Conservation (phyloP, 2,113 vertebrate species). For the Haplochromis vanheusdeni region DNA sequence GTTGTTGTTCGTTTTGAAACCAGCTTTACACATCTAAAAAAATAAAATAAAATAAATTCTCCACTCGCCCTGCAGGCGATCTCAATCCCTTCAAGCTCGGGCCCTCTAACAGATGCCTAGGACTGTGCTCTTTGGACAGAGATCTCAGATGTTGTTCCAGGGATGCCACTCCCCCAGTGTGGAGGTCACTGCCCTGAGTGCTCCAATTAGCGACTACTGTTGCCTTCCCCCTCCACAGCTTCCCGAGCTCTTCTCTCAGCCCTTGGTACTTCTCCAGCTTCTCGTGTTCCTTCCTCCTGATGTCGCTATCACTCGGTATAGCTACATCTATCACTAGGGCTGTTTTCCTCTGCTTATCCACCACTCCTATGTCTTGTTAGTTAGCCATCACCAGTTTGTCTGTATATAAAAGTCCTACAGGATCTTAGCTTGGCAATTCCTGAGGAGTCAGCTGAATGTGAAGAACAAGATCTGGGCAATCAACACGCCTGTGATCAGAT, state of each 20-base stretch:
- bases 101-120: background rate
- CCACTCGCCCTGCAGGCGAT: background rate
- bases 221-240: background rate
- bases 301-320: background rate
- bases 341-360: background rate
- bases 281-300: background rate
- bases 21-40: background rate
- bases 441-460: background rate
- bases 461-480: background rate
- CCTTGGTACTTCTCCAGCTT: background rate
- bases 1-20: background rate
- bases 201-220: background rate
- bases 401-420: background rate
- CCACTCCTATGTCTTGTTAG: background rate
- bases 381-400: background rate
- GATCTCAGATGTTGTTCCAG: background rate
- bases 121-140: background rate
- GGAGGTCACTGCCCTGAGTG: background rate
- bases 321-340: background rate
- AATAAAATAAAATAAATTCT: background rate
- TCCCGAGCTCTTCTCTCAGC: background rate
- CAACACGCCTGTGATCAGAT: background rate
- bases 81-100: background rate
- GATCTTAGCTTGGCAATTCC: background rate
- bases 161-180: background rate